These are phyloP conservation scores for Meles meles DNA, from an alignment of 2,113 vertebrate species.

Conservation along the genomic window DNA sequence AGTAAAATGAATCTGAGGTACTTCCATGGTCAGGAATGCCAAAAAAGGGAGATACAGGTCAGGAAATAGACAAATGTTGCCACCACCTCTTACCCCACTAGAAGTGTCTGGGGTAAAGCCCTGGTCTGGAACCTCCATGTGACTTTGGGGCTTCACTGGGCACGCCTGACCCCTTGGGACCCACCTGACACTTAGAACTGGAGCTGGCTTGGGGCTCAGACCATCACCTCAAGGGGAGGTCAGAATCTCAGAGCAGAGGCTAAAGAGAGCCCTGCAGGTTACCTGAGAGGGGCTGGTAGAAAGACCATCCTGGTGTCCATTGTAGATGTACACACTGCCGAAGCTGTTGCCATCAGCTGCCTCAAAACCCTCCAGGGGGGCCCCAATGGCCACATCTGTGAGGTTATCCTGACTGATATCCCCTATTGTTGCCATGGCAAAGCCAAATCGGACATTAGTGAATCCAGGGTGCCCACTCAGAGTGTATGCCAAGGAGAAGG, in stretches of 20 bases:
- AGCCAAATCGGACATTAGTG: conserved; percentile 82
- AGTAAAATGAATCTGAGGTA: background rate
- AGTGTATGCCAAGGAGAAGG: conserved; percentile 22
- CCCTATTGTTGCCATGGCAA: conserved; percentile 79
- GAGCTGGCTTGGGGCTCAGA: background rate
- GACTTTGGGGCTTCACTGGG: background rate
- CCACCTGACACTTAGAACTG: background rate
- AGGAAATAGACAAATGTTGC: background rate
- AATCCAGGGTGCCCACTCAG: conserved; percentile 34
- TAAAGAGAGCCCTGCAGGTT: background rate
- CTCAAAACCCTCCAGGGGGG: conserved; percentile 78
- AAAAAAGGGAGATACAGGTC: background rate
- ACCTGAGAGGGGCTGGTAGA: conserved; percentile 80
- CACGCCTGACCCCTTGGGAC: background rate
- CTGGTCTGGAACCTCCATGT: background rate
- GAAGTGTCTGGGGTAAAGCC: background rate
- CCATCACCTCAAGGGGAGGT: background rate
- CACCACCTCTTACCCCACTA: background rate
- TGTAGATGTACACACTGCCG: conserved; percentile 86
- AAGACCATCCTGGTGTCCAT: conserved; percentile 66
- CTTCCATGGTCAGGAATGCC: background rate
- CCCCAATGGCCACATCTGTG: conserved; percentile 83
- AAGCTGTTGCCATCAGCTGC: background rate
- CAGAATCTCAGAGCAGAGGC: background rate
- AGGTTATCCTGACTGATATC: conserved; percentile 80